Base-by-base conservation (phyloP, 2,113 vertebrate genomes). In the Sinocyclocheilus grahami region DNA sequence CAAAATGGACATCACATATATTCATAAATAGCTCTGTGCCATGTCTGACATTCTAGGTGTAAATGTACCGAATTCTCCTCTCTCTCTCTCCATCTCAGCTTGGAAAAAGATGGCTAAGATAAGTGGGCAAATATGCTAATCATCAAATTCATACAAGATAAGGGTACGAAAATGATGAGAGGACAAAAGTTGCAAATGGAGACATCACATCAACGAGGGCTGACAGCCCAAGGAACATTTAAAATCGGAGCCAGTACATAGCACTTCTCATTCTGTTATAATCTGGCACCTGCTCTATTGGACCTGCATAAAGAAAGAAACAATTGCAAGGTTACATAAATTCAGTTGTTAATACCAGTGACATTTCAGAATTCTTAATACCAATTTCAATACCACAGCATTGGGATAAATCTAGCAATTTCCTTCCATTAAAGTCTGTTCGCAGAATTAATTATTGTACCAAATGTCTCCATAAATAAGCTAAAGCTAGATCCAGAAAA, bases 161-260 rank as follows among this genome's bases (percentile, higher is more conserved):
- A 3, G 12, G 42, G 72, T 76, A 53, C 24, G 37, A 63, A 86
- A 33, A 83, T 76, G 83, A 51, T 51, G 14, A 53, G 81, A 78
- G 20, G 33, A 76, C 62, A 67, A 81, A 88, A 77, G 12, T 83
- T 72, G 53, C 79, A 82, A 39, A 86, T 76, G 63, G 60, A 88
- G 69, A 82, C 79, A 88, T 48, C 22, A 77, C 11, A 77, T 51
- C 42, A 77, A 18, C 33, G 84, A 71, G 87, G 86, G 85, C 37
- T 89, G 42, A 87, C 67, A 82, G 81, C 87, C 60, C 9, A 22
- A 78, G 37, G 51, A 85, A 22, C n/a, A 55, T 20, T 91, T 97
- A 99, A 91, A 97, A 96, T 76, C 97, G 95, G 84, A 98, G 90
- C 98, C 97, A 99, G 95, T 97, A 98, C 97, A 99, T 99, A 90